phyloP scores from a whole-genome alignment of 2,113 vertebrate species.

The Aspidoscelis tigris region DNA sequence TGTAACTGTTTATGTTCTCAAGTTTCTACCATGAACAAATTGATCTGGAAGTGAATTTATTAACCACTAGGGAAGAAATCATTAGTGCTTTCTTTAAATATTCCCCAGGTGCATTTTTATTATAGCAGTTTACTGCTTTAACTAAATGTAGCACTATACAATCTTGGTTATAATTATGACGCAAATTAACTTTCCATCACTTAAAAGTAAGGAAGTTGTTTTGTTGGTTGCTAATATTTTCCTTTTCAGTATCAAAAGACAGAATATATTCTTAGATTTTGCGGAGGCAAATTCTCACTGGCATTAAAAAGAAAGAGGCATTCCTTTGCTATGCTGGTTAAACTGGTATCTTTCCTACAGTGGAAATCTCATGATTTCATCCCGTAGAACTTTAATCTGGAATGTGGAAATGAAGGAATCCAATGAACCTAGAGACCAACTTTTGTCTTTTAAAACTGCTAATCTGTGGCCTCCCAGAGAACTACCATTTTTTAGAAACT shows the following conservation, averaged over 20 bases:
- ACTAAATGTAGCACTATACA: constrained; percentile 78
- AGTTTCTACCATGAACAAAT: constrained; percentile 86
- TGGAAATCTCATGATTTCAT: background rate
- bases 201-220: constrained; percentile 54
- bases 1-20: constrained; percentile 81
- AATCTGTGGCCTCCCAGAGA: background rate
- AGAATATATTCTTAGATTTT: constrained; percentile 23
- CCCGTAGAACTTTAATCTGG: background rate
- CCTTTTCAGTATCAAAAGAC: background rate
- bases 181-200: constrained; percentile 69
- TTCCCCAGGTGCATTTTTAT: constrained; percentile 84
- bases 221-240: constrained; percentile 39
- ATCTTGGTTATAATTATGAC: constrained; percentile 76
- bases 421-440: background rate
- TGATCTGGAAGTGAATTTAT: constrained; percentile 89
- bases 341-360: constrained; percentile 15
- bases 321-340: background rate
- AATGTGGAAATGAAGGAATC: background rate
- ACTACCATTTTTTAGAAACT: too few relatives aligned
- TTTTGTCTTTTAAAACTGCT: background rate
- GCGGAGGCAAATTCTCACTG: constrained; percentile 6
- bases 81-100: constrained; percentile 86
- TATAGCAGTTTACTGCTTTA: constrained; percentile 81
- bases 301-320: background rate
- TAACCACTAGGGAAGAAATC: constrained; percentile 87